Conservation (phyloP, 2,113 vertebrate species). For the Centrocercus urophasianus region DNA sequence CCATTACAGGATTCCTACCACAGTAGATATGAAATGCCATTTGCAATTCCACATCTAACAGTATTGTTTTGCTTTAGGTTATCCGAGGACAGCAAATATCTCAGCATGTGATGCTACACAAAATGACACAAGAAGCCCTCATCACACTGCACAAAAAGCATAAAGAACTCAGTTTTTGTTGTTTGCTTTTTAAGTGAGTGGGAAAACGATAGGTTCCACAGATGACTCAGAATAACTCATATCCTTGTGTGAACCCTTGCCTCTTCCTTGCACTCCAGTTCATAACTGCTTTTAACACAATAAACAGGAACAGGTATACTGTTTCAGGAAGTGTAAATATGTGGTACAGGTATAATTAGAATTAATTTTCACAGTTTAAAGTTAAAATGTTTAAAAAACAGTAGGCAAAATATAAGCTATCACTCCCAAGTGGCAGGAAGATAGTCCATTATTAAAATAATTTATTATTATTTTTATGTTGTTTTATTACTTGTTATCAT, state of each 20-base stretch:
- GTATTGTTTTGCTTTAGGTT: neutral
- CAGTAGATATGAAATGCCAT: neutral
- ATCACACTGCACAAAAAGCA: neutral
- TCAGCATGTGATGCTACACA: neutral
- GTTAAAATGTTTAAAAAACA: neutral
- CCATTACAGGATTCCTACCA: neutral
- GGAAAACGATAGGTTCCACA: conserved; percentile 1
- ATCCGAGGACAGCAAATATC: conserved; percentile 27
- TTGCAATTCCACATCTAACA: conserved; percentile 21
- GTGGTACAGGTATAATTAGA: neutral
- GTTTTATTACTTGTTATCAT: too few relatives aligned
- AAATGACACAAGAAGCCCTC: conserved; percentile 3
- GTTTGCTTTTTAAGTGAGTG: conserved; percentile 9
- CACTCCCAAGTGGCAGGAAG: neutral
- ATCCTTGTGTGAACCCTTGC: neutral
- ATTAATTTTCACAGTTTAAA: neutral
- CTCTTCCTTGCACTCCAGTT: neutral
- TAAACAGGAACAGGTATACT: neutral
- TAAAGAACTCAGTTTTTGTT: conserved; percentile 1
- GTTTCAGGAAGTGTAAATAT: neutral
- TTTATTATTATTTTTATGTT: too few relatives aligned
- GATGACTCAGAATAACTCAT: conserved; percentile 23
- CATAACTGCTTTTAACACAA: neutral
- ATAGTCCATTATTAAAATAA: neutral
- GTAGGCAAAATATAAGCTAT: neutral